phyloP scores from a whole-genome alignment of 2,113 vertebrate genomes.

The Rissa tridactyla region DNA sequence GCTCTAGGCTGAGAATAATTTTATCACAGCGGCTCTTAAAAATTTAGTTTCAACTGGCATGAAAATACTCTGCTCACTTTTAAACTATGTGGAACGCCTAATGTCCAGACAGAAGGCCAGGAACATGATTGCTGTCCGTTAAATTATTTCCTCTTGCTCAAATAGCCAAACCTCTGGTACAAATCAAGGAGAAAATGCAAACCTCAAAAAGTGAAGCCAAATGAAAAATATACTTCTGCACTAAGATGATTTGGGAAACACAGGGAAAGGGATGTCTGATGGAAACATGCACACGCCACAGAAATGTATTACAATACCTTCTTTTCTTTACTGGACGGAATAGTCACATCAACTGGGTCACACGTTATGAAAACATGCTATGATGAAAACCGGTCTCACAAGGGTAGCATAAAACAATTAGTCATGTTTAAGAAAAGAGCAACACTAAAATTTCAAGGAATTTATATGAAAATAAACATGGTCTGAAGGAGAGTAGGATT shows the following conservation, averaged over 20 bases:
- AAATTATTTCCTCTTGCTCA: background rate
- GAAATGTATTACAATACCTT: slow-evolving; percentile 40
- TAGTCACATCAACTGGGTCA: slow-evolving; percentile 15
- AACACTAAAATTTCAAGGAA: slow-evolving; percentile 69
- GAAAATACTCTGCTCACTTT: background rate
- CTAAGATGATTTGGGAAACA: slow-evolving; percentile 21
- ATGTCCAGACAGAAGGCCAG: background rate
- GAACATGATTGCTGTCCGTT: background rate
- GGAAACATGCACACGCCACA: slow-evolving; percentile 29
- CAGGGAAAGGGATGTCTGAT: background rate
- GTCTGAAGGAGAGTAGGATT: slow-evolving; percentile 35
- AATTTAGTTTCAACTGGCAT: background rate
- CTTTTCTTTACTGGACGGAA: slow-evolving; percentile 14
- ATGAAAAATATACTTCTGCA: slow-evolving; percentile 43
- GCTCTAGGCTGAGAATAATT: background rate
- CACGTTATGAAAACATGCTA: slow-evolving; percentile 12
- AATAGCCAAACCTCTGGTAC: slow-evolving; percentile 56
- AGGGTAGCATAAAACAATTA: slow-evolving; percentile 56
- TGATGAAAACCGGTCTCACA: slow-evolving; percentile 36
- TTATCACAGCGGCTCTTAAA: background rate
- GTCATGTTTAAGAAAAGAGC: slow-evolving; percentile 31
- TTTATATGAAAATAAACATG: slow-evolving; percentile 69
- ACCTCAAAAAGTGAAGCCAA: slow-evolving; percentile 48
- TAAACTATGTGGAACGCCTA: background rate
- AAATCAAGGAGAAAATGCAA: slow-evolving; percentile 41